Evolutionary conservation across 1,140 invertebrate genomes (phyloP), one percentile per base, ranked within the genome.

Genomic region (Pseudomyrmex flavicornis): DNA sequence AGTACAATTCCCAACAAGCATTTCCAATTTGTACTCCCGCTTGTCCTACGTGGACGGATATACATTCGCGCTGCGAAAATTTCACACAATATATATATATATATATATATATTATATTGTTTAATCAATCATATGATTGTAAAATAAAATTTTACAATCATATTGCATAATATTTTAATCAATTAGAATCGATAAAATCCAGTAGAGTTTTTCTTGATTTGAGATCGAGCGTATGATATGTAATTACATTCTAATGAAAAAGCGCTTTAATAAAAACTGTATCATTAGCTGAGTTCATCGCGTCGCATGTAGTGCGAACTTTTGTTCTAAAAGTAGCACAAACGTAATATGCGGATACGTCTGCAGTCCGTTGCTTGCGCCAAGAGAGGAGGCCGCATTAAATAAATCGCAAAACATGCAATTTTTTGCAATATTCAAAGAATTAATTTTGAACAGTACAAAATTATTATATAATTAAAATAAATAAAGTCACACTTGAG

Each of bases 1-100:
- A 98, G 94, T 98, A 98, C 68, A 98, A 94, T 86, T 96, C 96
- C 96, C 96, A 96, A 90, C 96, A 96, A 85, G 96, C 96, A 90
- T 97, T 97, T 82, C 96, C 97, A 89, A 97, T 97, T 94, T 97
- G 96, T 89, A 96, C 96, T 90, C 96, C 96, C 89, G 97, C 96
- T 94, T 97, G 96, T 69, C 96, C 96, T 88, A 97, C 95, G 90
- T 97, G 96, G 91, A 97, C 95, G 73, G 96, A 96, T 94, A 96
- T 96, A 93, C 96, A 97, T 46, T 90, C 89, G 12, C 88, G 87
- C 88, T 89, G 54, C 15, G 0, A 72, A 89, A 86, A 46, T 22
- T 75, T 61, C n/a, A 13, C 54, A 26, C 52, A 66, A 74, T 8
- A 8, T 72, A 7, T 1, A 73, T n/a, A n/a, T n/a, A n/a, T n/a